Evolutionary conservation across 2,797 vertebrate species (phyloP).

Genomic region (Fundulus diaphanus): DNA sequence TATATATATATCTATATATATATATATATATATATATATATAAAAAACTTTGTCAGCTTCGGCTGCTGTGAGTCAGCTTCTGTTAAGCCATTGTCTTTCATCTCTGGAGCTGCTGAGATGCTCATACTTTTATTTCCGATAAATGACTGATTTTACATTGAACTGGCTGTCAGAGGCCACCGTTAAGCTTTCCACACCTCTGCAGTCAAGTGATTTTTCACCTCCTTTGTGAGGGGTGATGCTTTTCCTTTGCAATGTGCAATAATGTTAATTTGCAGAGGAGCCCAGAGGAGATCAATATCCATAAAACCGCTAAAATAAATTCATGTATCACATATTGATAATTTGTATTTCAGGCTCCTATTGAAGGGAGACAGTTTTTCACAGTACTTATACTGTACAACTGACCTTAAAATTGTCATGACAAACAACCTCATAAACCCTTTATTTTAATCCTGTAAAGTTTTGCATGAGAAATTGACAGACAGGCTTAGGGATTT

Average conservation of each 20-base stretch:
- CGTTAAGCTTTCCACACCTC: slow-evolving; percentile 66
- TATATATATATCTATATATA: too few species aligned
- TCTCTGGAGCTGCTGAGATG: slow-evolving; percentile 41
- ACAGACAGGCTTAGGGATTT: slow-evolving; percentile 24
- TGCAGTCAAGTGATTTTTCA: slow-evolving; percentile 50
- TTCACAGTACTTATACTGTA: slow-evolving; percentile 18
- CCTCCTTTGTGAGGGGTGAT: slow-evolving; percentile 62
- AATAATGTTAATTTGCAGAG: slow-evolving; percentile 49
- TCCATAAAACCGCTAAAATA: slow-evolving; percentile 69
- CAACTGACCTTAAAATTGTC: slow-evolving; percentile 3
- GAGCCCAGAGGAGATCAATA: slow-evolving; percentile 63
- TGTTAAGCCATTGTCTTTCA: slow-evolving; percentile 43
- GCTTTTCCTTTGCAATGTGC: slow-evolving; percentile 42
- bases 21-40: too few species aligned
- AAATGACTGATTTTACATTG: slow-evolving; percentile 64
- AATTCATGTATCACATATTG: slow-evolving; percentile 72
- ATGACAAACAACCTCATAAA: background rate
- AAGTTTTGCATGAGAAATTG: slow-evolving; percentile 28
- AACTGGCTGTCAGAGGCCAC: slow-evolving; percentile 57
- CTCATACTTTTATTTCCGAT: slow-evolving; percentile 66
- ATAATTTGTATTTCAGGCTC: slow-evolving; percentile 35
- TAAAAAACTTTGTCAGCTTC: slow-evolving; percentile 52
- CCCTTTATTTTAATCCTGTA: slow-evolving; percentile 16
- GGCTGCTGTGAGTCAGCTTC: slow-evolving; percentile 53
- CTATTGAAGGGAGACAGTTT: slow-evolving; percentile 50